These are phyloP conservation scores for Lutjanus argentimaculatus DNA, from an alignment of 2,797 vertebrate species.

Conservation along the genomic window DNA sequence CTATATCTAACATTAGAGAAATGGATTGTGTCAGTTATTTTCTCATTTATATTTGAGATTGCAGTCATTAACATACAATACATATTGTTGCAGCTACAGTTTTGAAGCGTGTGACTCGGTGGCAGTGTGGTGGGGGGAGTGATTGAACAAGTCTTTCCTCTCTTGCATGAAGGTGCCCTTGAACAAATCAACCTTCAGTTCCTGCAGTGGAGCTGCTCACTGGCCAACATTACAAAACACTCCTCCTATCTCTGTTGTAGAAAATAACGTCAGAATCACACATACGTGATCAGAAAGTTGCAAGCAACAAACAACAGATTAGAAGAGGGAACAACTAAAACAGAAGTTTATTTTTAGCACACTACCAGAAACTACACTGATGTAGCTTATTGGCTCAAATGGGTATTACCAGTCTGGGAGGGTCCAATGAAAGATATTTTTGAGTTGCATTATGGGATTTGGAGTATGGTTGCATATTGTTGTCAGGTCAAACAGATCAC, in stretches of 20 bases:
- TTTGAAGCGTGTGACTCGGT: neutral
- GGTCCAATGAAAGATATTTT: neutral
- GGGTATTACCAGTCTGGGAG: neutral
- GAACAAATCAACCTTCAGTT: neutral
- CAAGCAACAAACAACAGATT: neutral
- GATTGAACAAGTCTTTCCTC: neutral
- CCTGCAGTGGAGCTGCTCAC: neutral
- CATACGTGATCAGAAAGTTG: neutral
- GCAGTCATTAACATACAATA: neutral
- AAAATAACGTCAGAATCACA: neutral
- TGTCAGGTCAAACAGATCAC: neutral
- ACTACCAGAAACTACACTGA: neutral
- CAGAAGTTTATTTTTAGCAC: neutral
- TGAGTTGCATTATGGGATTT: neutral
- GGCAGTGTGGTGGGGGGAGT: neutral
- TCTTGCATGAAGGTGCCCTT: constrained; percentile 13
- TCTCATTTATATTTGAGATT: constrained; percentile 7
- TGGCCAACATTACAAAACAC: neutral
- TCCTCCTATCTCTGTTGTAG: too few relatives aligned
- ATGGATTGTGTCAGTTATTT: neutral
- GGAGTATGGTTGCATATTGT: neutral
- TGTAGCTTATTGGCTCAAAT: neutral
- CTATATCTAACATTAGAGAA: neutral
- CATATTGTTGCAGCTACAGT: neutral
- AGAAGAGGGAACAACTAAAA: neutral